A percentile compares a stretch with the other conserved stretches of the same genome.
These are phyloP conservation scores for Branchinecta lynchi DNA, from an alignment of 1,140 invertebrate species.

Conservation along the genomic window DNA sequence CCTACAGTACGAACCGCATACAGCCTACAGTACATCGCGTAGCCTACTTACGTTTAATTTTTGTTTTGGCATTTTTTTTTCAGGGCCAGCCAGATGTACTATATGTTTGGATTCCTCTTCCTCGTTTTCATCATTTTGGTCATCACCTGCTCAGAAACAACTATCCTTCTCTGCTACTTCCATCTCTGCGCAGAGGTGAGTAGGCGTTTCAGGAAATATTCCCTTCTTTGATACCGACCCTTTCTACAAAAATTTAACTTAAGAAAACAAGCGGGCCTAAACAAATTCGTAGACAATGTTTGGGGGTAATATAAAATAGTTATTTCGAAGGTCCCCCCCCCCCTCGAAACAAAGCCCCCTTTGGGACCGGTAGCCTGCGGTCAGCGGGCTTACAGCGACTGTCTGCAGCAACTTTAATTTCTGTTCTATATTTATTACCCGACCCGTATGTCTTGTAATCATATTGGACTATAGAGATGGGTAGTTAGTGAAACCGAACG, in stretches of 20 bases:
- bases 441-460: too few species aligned
- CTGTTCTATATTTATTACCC: too few species aligned
- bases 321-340: too few species aligned
- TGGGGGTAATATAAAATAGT: constrained; percentile 4
- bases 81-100: constrained; percentile 76
- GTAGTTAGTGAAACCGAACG: too few species aligned
- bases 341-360: too few species aligned
- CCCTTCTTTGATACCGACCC: not conserved
- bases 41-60: not conserved
- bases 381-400: too few species aligned
- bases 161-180: constrained; percentile 94
- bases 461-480: too few species aligned
- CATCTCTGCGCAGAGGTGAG: constrained; percentile 95
- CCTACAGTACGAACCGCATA: too few species aligned
- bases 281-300: constrained; percentile 14
- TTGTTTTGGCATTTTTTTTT: constrained; percentile 38
- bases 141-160: constrained; percentile 97
- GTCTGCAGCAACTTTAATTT: too few species aligned
- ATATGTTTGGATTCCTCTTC: constrained; percentile 99
- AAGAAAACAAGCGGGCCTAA: constrained; percentile 23
- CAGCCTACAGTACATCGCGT: too few species aligned
- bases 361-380: too few species aligned
- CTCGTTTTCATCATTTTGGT: constrained; percentile 93
- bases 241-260: constrained; percentile 16
- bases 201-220: constrained; percentile 16